Evolutionary conservation across 2,113 vertebrate species (phyloP).

Genomic region (Salvelinus sp.): DNA sequence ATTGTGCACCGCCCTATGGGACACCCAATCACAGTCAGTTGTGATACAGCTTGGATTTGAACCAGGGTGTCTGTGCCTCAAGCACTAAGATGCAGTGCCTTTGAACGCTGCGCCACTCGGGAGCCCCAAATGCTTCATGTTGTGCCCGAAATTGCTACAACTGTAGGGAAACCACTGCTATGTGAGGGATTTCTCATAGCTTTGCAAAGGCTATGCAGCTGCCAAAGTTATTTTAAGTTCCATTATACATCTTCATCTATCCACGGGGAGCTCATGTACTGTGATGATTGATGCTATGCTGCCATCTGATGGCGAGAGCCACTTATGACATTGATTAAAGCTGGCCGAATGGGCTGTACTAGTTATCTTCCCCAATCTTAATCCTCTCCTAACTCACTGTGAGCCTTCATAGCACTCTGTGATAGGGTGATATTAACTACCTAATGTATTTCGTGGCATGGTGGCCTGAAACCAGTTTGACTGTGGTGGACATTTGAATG

Average conservation of each 20-base stretch:
- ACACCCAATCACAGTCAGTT: no score
- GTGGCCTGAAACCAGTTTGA: constrained; percentile 52
- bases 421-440: constrained; percentile 57
- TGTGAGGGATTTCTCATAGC: constrained; percentile 50
- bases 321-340: constrained; percentile 34
- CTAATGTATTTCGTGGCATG: constrained; percentile 50
- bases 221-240: constrained; percentile 54
- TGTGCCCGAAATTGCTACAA: not conserved
- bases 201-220: constrained; percentile 60
- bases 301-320: constrained; percentile 59
- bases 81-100: no score
- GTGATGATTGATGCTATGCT: constrained; percentile 43
- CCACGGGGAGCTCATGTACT: constrained; percentile 30
- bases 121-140: no score
- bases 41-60: no score
- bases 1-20: no score
- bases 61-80: no score
- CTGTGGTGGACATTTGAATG: constrained; percentile 63
- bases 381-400: constrained; percentile 13
- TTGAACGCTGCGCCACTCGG: no score
- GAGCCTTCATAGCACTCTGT: constrained; percentile 47
- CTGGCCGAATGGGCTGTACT: constrained; percentile 19
- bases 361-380: constrained; percentile 52
- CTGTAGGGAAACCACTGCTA: constrained; percentile 40
- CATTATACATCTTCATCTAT: constrained; percentile 49